Evolutionary conservation across 2,113 vertebrate species (phyloP), one percentile per base, ranked within the genome.

Genomic region (Notothenia coriiceps): DNA sequence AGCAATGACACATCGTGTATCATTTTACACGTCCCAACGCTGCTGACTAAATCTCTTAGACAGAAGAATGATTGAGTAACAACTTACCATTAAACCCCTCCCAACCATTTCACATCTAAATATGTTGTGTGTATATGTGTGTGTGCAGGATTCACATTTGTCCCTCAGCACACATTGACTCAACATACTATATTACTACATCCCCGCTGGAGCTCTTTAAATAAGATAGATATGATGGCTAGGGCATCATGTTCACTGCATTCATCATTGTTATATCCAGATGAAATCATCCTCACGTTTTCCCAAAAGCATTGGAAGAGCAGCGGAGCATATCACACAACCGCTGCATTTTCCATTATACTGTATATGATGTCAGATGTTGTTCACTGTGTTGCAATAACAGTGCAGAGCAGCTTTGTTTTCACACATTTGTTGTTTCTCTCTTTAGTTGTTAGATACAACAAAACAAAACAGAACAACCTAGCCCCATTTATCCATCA

Each of bases 1-100:
- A 93, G 89, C 89, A 90, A 86, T 94, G 93, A 94, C 92, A 92
- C 92, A 94, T 91, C 82, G 74, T 85, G 90, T 79, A 90, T 93
- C 89, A 88, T 83, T 67, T 93, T 92, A 91, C 91, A 87, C 52
- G 50, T 85, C 85, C 87, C 86, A 84, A 55, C 52, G 29, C 82
- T 82, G 78, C 79, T 73, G 74, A 88, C 62, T 88, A 81, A 86
- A 92, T 80, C 90, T 80, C 88, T 40, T 62, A 43, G 70, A 87
- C 83, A 86, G 83, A 88, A 86, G 67, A 20, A 76, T 91, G 88
- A 91, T 90, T 91, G 89, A 92, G 92, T 89, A 93, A 90, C 78
- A 92, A 80, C 88, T 94, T 91, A 91, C 90, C 88, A 91, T 89
- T 86, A 91, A 91, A 90, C 87, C 88, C 80, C 91, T 88, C 90